Conservation (phyloP, 1,140 invertebrate genomes). For the Cheumatopsyche charites region DNA sequence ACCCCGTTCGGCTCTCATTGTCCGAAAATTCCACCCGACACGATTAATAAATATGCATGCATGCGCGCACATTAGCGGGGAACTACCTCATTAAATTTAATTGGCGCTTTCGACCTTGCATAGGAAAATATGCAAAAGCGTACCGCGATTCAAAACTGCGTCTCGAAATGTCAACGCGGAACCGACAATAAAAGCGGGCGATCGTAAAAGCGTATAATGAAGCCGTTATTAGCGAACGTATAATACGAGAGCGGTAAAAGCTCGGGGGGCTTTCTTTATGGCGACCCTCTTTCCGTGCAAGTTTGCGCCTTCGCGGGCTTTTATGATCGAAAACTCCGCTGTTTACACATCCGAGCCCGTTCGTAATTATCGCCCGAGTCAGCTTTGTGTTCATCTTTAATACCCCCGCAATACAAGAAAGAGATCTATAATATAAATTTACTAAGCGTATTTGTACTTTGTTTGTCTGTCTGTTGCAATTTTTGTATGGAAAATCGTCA, state of each 20-base stretch:
- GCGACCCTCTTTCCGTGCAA: neutral
- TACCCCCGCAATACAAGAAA: neutral
- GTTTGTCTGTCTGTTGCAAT: no score
- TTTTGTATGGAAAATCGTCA: no score
- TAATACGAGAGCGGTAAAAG: slow-evolving; percentile 20
- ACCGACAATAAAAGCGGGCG: neutral
- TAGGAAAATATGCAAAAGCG: neutral
- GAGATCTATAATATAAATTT: slow-evolving; percentile 17
- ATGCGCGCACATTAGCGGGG: neutral
- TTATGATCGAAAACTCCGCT: slow-evolving; percentile 29
- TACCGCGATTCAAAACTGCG: neutral
- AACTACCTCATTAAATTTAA: slow-evolving; percentile 25
- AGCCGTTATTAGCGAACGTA: slow-evolving; percentile 23
- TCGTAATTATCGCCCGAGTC: slow-evolving; percentile 21
- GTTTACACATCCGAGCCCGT: slow-evolving; percentile 18
- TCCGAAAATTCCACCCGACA: neutral
- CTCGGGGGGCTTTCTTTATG: slow-evolving; percentile 5
- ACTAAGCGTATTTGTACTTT: no score
- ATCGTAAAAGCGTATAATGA: slow-evolving; percentile 24
- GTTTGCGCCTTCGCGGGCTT: slow-evolving; percentile 4
- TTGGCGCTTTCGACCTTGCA: slow-evolving; percentile 1
- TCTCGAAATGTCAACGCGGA: neutral
- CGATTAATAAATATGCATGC: neutral
- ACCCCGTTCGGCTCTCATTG: slow-evolving; percentile 13
- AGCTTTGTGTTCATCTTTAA: slow-evolving; percentile 3